A percentile compares a stretch with the other conserved stretches of the same genome.
These are phyloP conservation scores for Perdita meconis DNA, from an alignment of 2,888 invertebrate species.

Conservation along the genomic window DNA sequence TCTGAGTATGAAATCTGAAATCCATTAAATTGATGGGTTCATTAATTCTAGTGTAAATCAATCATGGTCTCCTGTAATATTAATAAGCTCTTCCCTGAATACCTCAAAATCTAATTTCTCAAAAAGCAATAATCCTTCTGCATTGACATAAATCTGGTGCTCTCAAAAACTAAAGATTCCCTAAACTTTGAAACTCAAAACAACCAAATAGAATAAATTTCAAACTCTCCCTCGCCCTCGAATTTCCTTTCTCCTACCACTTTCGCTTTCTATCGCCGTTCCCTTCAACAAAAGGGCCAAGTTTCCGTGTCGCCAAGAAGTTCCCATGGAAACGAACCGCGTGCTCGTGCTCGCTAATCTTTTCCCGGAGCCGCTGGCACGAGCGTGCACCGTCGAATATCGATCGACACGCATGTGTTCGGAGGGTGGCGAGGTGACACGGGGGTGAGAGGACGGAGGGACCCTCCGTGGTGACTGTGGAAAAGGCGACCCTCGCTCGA, in stretches of 20 bases:
- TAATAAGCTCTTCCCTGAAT: too few species aligned
- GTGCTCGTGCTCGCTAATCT: constrained; percentile 60
- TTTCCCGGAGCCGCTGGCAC: constrained; percentile 48
- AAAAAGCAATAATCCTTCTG: too few species aligned
- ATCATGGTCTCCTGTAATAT: too few species aligned
- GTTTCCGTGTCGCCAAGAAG: constrained; percentile 52
- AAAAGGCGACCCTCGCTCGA: constrained; percentile 34
- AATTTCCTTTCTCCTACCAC: constrained; percentile 18
- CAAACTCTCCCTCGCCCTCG: neutral
- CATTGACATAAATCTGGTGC: too few species aligned
- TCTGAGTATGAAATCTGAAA: too few species aligned
- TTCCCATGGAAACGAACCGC: constrained; percentile 78
- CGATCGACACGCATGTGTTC: constrained; percentile 61
- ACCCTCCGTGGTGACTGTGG: constrained; percentile 26
- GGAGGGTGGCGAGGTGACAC: constrained; percentile 39
- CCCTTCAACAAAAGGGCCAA: constrained; percentile 11
- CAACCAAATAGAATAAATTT: neutral
- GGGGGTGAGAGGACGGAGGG: constrained; percentile 5
- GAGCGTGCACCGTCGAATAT: constrained; percentile 60
- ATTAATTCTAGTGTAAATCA: too few species aligned
- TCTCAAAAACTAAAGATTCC: too few species aligned
- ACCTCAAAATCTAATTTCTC: too few species aligned
- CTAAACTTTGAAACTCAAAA: neutral
- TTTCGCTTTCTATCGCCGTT: constrained; percentile 21
- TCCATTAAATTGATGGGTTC: too few species aligned